Evolutionary conservation across 1,140 invertebrate genomes (phyloP).

Genomic region (Pogonomyrmex californicus): DNA sequence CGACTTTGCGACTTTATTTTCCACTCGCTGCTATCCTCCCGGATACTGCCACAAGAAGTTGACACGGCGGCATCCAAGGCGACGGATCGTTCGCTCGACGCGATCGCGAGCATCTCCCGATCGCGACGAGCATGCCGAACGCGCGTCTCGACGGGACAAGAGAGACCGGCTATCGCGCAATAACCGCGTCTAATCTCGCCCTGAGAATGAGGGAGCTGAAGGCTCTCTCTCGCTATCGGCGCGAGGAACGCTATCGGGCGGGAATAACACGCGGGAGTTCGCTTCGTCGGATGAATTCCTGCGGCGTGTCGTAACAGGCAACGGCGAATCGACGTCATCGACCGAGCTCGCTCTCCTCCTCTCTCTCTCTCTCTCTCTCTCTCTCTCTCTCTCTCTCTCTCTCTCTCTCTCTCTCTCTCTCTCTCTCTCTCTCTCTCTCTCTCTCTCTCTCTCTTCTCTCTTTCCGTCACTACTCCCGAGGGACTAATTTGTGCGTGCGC

Average conservation of each 20-base stretch:
- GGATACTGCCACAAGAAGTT: neutral
- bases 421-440: too few relatives aligned
- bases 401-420: too few relatives aligned
- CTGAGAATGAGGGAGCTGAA: conserved; percentile 45
- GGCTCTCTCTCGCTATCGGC: conserved; percentile 32
- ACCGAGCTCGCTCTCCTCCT: neutral
- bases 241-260: conserved; percentile 50
- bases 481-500: conserved; percentile 56
- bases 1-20: neutral
- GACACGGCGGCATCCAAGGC: neutral
- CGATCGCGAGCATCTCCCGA: conserved; percentile 17
- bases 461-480: conserved; percentile 34
- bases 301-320: conserved; percentile 48
- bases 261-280: conserved; percentile 52
- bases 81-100: neutral
- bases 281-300: conserved; percentile 57
- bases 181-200: conserved; percentile 56
- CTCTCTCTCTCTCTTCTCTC: neutral
- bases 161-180: conserved; percentile 44
- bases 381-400: neutral
- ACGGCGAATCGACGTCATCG: conserved; percentile 43
- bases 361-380: neutral
- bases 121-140: conserved; percentile 18
- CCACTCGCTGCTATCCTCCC: neutral
- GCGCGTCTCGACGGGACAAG: conserved; percentile 21